Evolutionary conservation across 2,797 vertebrate genomes (phyloP).

Genomic region (Sebastes flavidus): DNA sequence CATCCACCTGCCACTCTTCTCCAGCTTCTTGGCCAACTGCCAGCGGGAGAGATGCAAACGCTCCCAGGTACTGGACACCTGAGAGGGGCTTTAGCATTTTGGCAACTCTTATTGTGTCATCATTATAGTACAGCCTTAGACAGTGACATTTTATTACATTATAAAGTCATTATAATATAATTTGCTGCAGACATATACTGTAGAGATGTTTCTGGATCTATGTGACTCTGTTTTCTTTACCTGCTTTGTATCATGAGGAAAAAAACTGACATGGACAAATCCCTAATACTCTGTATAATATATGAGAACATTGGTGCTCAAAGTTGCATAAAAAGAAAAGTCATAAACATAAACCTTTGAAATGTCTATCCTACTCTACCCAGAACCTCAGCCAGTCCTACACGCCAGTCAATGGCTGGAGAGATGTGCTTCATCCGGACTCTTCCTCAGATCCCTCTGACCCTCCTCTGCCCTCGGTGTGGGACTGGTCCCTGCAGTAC

Average conservation of each 20-base stretch:
- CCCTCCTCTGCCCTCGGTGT: slow-evolving; percentile 82
- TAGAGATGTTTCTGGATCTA: neutral
- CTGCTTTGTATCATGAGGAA: neutral
- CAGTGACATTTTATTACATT: neutral
- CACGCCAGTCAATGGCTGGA: slow-evolving; percentile 83
- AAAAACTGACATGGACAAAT: neutral
- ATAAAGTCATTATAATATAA: neutral
- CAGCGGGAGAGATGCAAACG: slow-evolving; percentile 86
- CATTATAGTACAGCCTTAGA: neutral
- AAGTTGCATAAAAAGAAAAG: neutral
- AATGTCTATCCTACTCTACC: neutral
- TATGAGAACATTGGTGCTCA: neutral
- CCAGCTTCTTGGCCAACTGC: slow-evolving; percentile 91
- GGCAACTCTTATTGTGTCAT: neutral
- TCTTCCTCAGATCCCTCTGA: slow-evolving; percentile 72
- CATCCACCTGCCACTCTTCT: slow-evolving; percentile 87
- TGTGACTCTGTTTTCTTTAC: neutral
- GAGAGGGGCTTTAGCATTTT: neutral
- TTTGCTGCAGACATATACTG: neutral
- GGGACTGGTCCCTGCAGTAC: slow-evolving; percentile 93
- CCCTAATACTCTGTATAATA: neutral
- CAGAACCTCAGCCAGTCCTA: slow-evolving; percentile 83
- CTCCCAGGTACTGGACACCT: slow-evolving; percentile 73
- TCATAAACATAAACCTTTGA: neutral
- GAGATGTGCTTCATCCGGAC: slow-evolving; percentile 71